Base-by-base conservation (phyloP, 2,888 invertebrate genomes). In the Zootermopsis nevadensis region DNA sequence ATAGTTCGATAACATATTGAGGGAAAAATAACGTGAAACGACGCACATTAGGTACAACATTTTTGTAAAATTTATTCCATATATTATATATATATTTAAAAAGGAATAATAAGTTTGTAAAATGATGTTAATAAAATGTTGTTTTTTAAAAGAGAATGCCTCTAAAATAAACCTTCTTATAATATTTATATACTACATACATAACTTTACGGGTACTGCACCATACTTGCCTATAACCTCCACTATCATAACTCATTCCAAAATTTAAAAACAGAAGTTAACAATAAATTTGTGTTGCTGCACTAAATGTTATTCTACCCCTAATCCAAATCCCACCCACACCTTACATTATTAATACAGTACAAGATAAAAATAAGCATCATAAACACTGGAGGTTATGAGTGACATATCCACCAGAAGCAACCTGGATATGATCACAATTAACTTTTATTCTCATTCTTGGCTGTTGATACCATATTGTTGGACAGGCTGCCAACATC, bases 31-130 rank as follows among this genome's bases (percentile, higher is more conserved):
- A 83, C 84, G 60, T 80, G 83, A 81, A 85, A 85, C 74, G 84
- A 85, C 85, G 85, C 85, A 86, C 84, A 85, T 83, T 85, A 85
- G 85, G 83, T 84, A 85, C 84, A 83, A 83, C 83, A 85, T 85
- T 85, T 85, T 85, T 85, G 85, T 85, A 85, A 85, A 84, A 83
- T 85, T 84, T 85, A 84, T 84, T 83, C 84, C 81, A 85, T 84
- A 84, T 82, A 82, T 83, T 84, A 85, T 84, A 84, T 82, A 84
- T 82, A 83, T 82, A 83, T 82, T 82, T 83, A 84, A 83, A 84
- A 84, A 85, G 83, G 84, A 85, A 86, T 86, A 86, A 86, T 86
- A 86, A 85, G 86, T 86, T 87, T 86, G 86, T 86, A 86, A 86
- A 86, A 85, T 85, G 85, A 85, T 86, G 86, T 86, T 86, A 86